Evolutionary conservation across 2,888 invertebrate species (phyloP).

Genomic region (Drosophila cognata): DNA sequence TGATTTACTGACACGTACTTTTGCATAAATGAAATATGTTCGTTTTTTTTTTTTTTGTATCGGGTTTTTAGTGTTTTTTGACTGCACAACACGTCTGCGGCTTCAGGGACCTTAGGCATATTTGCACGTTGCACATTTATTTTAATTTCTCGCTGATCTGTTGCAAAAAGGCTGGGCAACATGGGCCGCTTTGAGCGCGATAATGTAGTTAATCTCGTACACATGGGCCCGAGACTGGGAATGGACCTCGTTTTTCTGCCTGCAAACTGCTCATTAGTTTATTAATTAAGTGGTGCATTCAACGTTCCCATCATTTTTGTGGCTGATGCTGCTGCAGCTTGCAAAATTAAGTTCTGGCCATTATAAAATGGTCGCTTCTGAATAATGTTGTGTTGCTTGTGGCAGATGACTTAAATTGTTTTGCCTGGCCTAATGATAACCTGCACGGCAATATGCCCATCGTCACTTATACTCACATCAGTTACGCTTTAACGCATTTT

Average conservation of each 20-base stretch:
- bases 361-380: constrained; percentile 68
- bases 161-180: constrained; percentile 56
- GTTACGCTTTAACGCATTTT: constrained; percentile 69
- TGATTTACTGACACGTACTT: constrained; percentile 54
- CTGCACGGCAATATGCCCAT: constrained; percentile 59
- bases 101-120: constrained; percentile 53
- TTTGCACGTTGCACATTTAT: constrained; percentile 79
- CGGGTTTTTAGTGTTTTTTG: constrained; percentile 27
- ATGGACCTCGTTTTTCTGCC: constrained; percentile 42
- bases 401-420: constrained; percentile 80
- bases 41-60: constrained; percentile 20
- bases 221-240: constrained; percentile 11
- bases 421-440: constrained; percentile 78
- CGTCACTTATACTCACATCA: constrained; percentile 79
- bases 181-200: constrained; percentile 17
- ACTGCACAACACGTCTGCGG: constrained; percentile 41
- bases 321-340: constrained; percentile 11
- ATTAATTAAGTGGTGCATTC: constrained; percentile 70
- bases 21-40: constrained; percentile 53
- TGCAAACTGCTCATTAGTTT: constrained; percentile 79
- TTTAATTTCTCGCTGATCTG: constrained; percentile 72
- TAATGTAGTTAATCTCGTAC: constrained; percentile 65
- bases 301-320: constrained; percentile 39
- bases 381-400: constrained; percentile 78
- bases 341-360: constrained; percentile 76